phyloP scores from a whole-genome alignment of 1,140 invertebrate species.

The Rhopalosiphum padi region DNA sequence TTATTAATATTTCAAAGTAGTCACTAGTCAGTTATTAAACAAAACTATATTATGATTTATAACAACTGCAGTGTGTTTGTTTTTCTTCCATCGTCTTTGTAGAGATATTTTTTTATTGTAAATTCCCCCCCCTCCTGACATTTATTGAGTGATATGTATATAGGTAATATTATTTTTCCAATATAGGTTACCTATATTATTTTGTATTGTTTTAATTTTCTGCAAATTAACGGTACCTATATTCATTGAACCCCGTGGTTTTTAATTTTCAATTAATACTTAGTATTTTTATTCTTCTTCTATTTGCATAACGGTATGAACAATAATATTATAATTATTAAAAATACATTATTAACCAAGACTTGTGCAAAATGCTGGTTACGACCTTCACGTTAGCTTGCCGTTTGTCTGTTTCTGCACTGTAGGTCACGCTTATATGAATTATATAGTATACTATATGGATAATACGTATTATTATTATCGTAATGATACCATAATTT shows the following conservation, averaged over 20 bases:
- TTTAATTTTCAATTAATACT: neutral
- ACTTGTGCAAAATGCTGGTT: neutral
- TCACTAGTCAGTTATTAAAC: neutral
- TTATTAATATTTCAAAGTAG: neutral
- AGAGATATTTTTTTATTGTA: neutral
- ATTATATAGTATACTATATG: neutral
- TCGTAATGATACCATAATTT: neutral
- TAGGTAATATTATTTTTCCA: neutral
- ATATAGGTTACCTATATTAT: neutral
- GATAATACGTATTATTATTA: neutral
- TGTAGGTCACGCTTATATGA: neutral
- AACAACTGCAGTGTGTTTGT: neutral
- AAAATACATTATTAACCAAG: neutral
- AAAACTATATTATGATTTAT: neutral
- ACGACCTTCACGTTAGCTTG: neutral
- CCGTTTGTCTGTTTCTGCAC: neutral
- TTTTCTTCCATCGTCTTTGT: neutral
- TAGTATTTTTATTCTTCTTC: neutral
- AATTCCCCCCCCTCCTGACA: neutral
- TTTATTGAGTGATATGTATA: neutral
- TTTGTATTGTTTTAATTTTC: neutral
- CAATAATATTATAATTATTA: neutral
- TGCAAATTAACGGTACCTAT: neutral
- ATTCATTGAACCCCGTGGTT: neutral
- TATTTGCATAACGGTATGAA: neutral